These are phyloP conservation scores for Alligator mississippiensis DNA, from an alignment of 2,113 vertebrate genomes.

Conservation along the genomic window DNA sequence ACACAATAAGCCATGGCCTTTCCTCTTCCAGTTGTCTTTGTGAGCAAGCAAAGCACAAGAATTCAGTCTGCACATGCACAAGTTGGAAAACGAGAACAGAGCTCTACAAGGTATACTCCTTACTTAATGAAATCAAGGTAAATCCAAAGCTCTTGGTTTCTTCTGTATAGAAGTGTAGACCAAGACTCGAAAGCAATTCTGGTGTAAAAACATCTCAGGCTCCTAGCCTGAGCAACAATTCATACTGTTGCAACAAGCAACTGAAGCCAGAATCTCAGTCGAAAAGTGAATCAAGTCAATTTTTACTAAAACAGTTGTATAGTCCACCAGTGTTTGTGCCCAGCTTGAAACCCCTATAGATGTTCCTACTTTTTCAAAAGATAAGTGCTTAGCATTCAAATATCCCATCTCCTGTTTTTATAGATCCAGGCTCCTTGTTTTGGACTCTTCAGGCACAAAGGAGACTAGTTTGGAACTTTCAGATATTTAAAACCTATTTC, in stretches of 20 bases:
- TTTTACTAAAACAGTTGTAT: too few relatives aligned
- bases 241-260: too few relatives aligned
- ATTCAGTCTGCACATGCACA: rapidly evolving
- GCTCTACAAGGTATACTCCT: not conserved
- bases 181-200: too few relatives aligned
- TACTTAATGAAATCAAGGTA: not conserved
- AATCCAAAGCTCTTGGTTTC: too few relatives aligned
- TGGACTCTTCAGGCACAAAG: not conserved
- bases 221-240: too few relatives aligned
- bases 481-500: conserved; percentile 39
- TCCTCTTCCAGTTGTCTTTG: not conserved
- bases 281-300: too few relatives aligned
- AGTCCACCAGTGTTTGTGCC: too few relatives aligned
- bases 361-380: too few relatives aligned
- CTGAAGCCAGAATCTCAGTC: too few relatives aligned
- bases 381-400: not conserved
- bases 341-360: too few relatives aligned
- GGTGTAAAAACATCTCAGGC: too few relatives aligned
- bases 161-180: too few relatives aligned
- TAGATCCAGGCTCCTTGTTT: not conserved
- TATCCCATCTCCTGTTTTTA: not conserved
- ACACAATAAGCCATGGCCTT: not conserved
- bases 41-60: not conserved
- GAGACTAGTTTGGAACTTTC: not conserved
- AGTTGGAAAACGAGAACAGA: not conserved